Percentiles rank a stretch among this genome's conserved stretches.
These are phyloP conservation scores for Melolontha melolontha DNA, from an alignment of 2,888 invertebrate genomes.

Conservation along the genomic window DNA sequence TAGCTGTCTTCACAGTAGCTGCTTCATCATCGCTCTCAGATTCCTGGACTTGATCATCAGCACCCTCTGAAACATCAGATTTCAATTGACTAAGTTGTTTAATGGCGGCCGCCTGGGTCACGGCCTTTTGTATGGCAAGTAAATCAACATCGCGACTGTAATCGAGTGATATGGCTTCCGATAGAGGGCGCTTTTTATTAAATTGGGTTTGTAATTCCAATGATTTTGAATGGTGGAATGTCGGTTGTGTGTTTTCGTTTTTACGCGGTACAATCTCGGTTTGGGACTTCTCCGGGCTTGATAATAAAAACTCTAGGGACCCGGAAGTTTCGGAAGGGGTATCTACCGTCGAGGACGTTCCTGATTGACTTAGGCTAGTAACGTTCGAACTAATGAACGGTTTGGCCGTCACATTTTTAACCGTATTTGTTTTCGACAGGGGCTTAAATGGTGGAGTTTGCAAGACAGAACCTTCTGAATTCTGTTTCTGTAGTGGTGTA, in stretches of 20 bases:
- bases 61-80: constrained; percentile 52
- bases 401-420: constrained; percentile 64
- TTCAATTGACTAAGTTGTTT: constrained; percentile 47
- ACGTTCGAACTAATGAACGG: constrained; percentile 60
- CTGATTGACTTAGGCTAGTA: constrained; percentile 54
- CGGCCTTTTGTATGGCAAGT: constrained; percentile 51
- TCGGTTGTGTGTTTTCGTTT: constrained; percentile 6
- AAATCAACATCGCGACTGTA: constrained; percentile 45
- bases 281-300: constrained; percentile 25
- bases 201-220: constrained; percentile 37
- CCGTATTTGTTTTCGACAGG: constrained; percentile 45
- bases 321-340: constrained; percentile 63
- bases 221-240: constrained; percentile 40
- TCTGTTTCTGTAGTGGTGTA: constrained; percentile 63
- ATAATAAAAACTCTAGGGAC: constrained; percentile 51
- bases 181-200: constrained; percentile 48
- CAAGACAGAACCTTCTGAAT: constrained; percentile 65
- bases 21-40: constrained; percentile 22
- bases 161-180: constrained; percentile 53
- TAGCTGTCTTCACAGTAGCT: constrained; percentile 3
- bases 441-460: constrained; percentile 38
- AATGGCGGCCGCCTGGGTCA: constrained; percentile 53
- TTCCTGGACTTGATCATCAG: constrained; percentile 50
- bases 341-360: constrained; percentile 60
- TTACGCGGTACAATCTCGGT: constrained; percentile 2